Evolutionary conservation across 2,113 vertebrate species (phyloP).

Genomic region (Cathartes aura): DNA sequence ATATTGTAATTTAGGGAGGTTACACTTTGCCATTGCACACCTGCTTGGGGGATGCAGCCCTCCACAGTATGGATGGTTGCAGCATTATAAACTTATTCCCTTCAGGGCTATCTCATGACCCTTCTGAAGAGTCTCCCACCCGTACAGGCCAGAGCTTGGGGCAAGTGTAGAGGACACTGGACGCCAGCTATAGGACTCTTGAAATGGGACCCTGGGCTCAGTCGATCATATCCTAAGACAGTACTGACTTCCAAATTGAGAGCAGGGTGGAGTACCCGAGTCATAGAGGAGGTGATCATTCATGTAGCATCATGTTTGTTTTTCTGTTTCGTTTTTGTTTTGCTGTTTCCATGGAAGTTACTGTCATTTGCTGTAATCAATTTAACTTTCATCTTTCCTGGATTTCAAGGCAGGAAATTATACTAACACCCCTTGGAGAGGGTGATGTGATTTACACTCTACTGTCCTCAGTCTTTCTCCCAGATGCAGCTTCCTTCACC

Average conservation of each 20-base stretch:
- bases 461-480: neutral
- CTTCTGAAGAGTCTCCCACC: neutral
- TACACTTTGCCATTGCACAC: neutral
- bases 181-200: neutral
- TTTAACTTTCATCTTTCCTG: neutral
- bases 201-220: neutral
- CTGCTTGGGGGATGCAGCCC: neutral
- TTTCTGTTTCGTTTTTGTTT: neutral
- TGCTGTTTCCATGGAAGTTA: neutral
- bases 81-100: neutral
- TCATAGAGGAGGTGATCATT: neutral
- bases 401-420: conserved; percentile 16
- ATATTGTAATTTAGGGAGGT: neutral
- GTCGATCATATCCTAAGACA: neutral
- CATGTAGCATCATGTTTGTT: neutral
- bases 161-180: neutral
- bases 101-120: neutral
- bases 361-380: neutral
- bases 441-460: neutral
- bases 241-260: neutral
- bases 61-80: rapidly evolving
- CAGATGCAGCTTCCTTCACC: neutral
- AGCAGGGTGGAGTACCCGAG: neutral
- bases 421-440: neutral
- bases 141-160: neutral